Evolutionary conservation across 2,888 invertebrate genomes (phyloP).

Genomic region (Pyrrhia umbra): DNA sequence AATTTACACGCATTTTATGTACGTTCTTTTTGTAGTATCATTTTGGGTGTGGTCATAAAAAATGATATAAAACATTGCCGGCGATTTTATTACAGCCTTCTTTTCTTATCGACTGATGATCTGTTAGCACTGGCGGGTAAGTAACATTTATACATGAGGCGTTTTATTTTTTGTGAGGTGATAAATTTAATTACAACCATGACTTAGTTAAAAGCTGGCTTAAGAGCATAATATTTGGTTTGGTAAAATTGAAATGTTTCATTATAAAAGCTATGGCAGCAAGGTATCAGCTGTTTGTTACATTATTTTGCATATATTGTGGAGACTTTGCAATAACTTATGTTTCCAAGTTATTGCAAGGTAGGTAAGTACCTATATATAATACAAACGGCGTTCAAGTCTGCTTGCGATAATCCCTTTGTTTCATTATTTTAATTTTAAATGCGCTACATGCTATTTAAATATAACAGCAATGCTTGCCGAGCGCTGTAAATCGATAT

Average conservation of each 20-base stretch:
- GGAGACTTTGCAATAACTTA: not conserved
- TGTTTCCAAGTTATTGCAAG: too few relatives aligned
- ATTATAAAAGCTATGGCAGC: too few relatives aligned
- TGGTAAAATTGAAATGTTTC: too few relatives aligned
- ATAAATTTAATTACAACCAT: slow-evolving; percentile 65
- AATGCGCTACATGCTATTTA: slow-evolving; percentile 36
- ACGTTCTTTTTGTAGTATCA: slow-evolving; percentile 51
- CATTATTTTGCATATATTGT: not conserved
- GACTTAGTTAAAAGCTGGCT: slow-evolving; percentile 28
- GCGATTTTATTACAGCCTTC: slow-evolving; percentile 69
- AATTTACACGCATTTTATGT: slow-evolving; percentile 58
- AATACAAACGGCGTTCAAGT: slow-evolving; percentile 37
- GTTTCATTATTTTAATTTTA: slow-evolving; percentile 36
- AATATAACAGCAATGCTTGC: slow-evolving; percentile 37
- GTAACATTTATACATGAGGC: slow-evolving; percentile 62
- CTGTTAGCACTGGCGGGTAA: slow-evolving; percentile 66
- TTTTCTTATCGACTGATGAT: slow-evolving; percentile 69
- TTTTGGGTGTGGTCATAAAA: slow-evolving; percentile 63
- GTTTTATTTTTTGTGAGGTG: slow-evolving; percentile 59
- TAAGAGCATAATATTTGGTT: slow-evolving; percentile 45
- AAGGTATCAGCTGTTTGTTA: too few relatives aligned
- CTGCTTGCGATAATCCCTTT: slow-evolving; percentile 26
- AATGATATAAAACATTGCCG: slow-evolving; percentile 66
- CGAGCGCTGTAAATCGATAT: slow-evolving; percentile 63
- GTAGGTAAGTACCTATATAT: not conserved